Evolutionary conservation across 2,797 vertebrate genomes (phyloP), one percentile per base, ranked within the genome.

Genomic region (Manis crassicaudata): DNA sequence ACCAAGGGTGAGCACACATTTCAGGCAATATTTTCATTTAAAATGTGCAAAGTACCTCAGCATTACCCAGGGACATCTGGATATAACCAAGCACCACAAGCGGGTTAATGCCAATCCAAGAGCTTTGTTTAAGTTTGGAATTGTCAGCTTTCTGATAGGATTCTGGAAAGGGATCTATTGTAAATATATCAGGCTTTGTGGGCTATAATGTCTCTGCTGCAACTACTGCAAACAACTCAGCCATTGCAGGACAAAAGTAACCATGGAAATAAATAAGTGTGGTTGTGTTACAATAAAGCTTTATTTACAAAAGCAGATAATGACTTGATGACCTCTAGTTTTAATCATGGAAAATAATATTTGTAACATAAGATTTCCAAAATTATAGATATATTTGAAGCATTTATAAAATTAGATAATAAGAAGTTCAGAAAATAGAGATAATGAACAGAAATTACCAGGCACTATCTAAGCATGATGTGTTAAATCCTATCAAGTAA

Each of bases 281-380:
- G 52, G 4, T 40, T 82, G 1, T 73, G 7, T 83, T 83, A 6
- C 21, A 84, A 32, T 70, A 40, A 50, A 54, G 2, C 0, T 95
- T 90, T 40, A 37, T 77, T 88, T 76, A 54, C 4, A 88, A 83
- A 83, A 56, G 16, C 1, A 62, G 14, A 11, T 27, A 58, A 1
- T n/a, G 68, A 85, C 75, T 52, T 90, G 2, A 2, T 54, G 6
- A 50, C 16, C 2, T n/a, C 17, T 68, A 27, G 1, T 58, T 92
- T 85, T 92, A 82, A 23, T 58, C 77, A 14, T 32, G 25, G 7
- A n/a, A 90, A 86, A 37, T 68, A 58, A 46, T 21, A 23, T 90
- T 76, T 75, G 10, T 29, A 90, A 67, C 29, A 25, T 63, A 11
- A 83, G 50, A 25, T 68, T 54, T 89, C 58, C 25, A 11, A 46